Base-by-base conservation (phyloP, 2,797 vertebrate genomes). In the Xenopus petersii region DNA sequence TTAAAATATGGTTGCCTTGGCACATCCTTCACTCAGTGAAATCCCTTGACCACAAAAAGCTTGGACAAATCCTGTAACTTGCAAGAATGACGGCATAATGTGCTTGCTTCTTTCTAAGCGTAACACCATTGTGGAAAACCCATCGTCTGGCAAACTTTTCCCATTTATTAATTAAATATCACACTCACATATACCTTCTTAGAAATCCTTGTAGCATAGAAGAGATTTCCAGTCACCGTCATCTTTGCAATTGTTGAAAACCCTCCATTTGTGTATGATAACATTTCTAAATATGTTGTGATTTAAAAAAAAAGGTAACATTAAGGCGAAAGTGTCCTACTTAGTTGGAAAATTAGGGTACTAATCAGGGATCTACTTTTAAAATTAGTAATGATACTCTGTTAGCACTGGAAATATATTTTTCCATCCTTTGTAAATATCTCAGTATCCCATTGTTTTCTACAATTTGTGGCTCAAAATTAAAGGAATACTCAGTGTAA, bases 81-180 rank as follows among this genome's bases (percentile, higher is more conserved):
- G 75, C 77, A 83, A 78, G 76, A 85, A 81, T 5, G 66, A 85
- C 84, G 84, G 83, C 82, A 80, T 81, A 82, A 81, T 79, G 75
- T 82, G 84, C 84, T 87, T 85, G 85, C 88, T 88, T 85, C 85
- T 79, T 64, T 81, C 82, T 81, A 82, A 70, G 75, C 80, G 79
- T 77, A 85, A 71, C 51, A 48, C 56, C 81, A 79, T 85, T 75
- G 59, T 62, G 21, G 49, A 21, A 68, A 70, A 24, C 74, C 30
- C 56, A 77, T 73, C 67, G 3, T 36, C 54, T 56, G 54, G 8
- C 54, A 12, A 8, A 56, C 15, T 56, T 56, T 51, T 51, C 9
- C 15, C 9, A 5, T 5, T 56, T 17, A 21, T 21, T 6, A 56
- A 15, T 16, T 15, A 56, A 56, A 15, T 56, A 16, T 16, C 13